phyloP scores from a whole-genome alignment of 2,797 vertebrate species.

The Pteropus rufus region DNA sequence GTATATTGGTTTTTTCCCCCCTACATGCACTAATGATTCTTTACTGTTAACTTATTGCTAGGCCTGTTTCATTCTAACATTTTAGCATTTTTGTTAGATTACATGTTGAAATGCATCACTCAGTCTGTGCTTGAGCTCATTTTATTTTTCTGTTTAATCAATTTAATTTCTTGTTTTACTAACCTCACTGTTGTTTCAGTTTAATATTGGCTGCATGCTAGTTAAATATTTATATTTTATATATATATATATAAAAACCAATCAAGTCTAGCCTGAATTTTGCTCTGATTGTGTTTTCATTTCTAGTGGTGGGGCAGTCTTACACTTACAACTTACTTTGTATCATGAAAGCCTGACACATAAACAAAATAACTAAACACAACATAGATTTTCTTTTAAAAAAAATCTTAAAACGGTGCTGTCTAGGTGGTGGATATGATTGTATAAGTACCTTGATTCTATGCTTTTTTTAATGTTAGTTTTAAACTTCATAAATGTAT shows the following conservation, averaged over 20 bases:
- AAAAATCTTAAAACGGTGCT: slow-evolving; percentile 89
- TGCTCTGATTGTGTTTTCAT: slow-evolving; percentile 92
- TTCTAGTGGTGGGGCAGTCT: slow-evolving; percentile 93
- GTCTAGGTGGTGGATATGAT: slow-evolving; percentile 93
- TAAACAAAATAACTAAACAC: slow-evolving; percentile 86
- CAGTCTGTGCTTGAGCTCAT: slow-evolving; percentile 94
- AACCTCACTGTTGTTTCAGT: slow-evolving; percentile 90
- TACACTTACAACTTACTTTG: slow-evolving; percentile 88
- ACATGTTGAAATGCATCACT: slow-evolving; percentile 92
- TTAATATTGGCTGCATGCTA: slow-evolving; percentile 93
- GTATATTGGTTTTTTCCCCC: slow-evolving; percentile 87
- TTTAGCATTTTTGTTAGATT: slow-evolving; percentile 89
- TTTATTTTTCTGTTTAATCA: slow-evolving; percentile 86
- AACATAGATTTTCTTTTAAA: slow-evolving; percentile 86
- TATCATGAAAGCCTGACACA: slow-evolving; percentile 84
- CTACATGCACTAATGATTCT: slow-evolving; percentile 94
- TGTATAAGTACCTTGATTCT: slow-evolving; percentile 95
- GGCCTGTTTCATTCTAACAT: slow-evolving; percentile 93
- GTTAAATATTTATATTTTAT: slow-evolving; percentile 86
- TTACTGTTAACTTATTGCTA: slow-evolving; percentile 90
- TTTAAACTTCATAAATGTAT: slow-evolving; percentile 82
- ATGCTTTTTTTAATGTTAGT: slow-evolving; percentile 85
- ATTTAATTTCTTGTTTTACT: slow-evolving; percentile 90
- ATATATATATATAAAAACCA: slow-evolving; percentile 81
- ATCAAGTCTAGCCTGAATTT: slow-evolving; percentile 91